These are phyloP conservation scores for Mastomys natalensis DNA, from an alignment of 2,113 vertebrate genomes.

Conservation along the genomic window DNA sequence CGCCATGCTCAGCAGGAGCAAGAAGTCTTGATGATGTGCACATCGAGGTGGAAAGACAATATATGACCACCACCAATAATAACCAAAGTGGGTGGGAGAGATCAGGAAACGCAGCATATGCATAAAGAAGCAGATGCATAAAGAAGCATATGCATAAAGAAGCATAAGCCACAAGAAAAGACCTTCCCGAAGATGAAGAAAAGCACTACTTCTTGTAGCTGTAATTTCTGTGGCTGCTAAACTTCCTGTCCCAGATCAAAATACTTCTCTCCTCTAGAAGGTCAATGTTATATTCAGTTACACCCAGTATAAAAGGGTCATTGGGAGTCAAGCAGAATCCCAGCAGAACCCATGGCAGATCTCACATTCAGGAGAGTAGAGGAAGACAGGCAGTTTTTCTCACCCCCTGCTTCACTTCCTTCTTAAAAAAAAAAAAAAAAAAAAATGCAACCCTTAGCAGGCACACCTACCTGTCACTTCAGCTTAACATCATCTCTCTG, in stretches of 20 bases:
- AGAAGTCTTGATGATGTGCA: conserved; percentile 40
- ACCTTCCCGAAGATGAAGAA: not conserved
- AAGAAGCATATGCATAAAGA: too few relatives aligned
- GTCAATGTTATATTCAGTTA: not conserved
- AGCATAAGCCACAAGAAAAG: not conserved
- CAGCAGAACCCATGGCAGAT: not conserved
- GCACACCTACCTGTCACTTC: conserved; percentile 35
- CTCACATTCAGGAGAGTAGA: not conserved
- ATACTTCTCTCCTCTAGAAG: not conserved
- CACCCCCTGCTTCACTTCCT: not conserved
- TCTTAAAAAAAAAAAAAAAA: not conserved
- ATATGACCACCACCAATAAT: not conserved
- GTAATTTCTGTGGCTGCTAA: not conserved
- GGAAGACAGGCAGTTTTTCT: not conserved
- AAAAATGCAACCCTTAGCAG: not conserved
- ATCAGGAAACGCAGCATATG: not conserved
- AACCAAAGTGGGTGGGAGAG: not conserved
- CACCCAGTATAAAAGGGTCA: not conserved
- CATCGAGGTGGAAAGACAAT: not conserved
- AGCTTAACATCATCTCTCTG: not conserved
- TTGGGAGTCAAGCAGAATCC: not conserved
- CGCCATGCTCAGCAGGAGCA: not conserved
- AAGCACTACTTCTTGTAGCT: not conserved
- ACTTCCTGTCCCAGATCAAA: not conserved
- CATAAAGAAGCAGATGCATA: too few relatives aligned